Conservation (phyloP, 2,888 invertebrate genomes). For the Andrena hattorfiana region DNA sequence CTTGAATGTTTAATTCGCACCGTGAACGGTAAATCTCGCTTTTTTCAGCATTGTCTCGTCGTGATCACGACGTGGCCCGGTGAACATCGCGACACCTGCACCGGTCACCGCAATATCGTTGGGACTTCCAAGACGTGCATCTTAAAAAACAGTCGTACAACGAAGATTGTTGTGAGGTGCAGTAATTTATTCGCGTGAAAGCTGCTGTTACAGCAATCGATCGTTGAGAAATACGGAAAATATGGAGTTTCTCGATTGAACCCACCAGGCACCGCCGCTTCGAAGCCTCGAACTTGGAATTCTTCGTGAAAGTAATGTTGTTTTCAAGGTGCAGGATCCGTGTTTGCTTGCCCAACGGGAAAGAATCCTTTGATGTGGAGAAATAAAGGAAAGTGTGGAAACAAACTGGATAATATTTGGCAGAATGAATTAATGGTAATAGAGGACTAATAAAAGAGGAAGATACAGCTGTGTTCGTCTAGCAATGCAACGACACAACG, state of each 20-base stretch:
- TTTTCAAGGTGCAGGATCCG: too few relatives aligned
- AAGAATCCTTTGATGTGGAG: too few relatives aligned
- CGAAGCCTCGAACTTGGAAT: too few relatives aligned
- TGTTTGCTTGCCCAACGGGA: too few relatives aligned
- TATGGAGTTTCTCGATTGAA: neutral
- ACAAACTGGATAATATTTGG: too few relatives aligned
- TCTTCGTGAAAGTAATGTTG: neutral
- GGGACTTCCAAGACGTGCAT: neutral
- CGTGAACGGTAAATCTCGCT: neutral
- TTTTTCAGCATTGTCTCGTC: neutral
- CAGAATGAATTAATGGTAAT: too few relatives aligned
- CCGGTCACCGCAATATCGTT: neutral
- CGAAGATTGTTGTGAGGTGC: neutral
- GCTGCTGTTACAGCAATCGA: neutral
- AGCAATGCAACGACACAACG: neutral
- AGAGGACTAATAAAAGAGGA: too few relatives aligned
- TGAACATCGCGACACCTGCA: neutral
- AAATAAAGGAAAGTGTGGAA: too few relatives aligned
- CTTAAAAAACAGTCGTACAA: neutral
- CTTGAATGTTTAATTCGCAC: neutral
- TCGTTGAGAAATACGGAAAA: neutral
- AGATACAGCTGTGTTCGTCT: too few relatives aligned
- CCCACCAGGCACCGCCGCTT: too few relatives aligned
- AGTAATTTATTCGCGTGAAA: conserved; percentile 2
- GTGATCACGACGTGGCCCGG: neutral